Conservation (phyloP, 2,113 vertebrate genomes). For the Xiphophorus couchianus region DNA sequence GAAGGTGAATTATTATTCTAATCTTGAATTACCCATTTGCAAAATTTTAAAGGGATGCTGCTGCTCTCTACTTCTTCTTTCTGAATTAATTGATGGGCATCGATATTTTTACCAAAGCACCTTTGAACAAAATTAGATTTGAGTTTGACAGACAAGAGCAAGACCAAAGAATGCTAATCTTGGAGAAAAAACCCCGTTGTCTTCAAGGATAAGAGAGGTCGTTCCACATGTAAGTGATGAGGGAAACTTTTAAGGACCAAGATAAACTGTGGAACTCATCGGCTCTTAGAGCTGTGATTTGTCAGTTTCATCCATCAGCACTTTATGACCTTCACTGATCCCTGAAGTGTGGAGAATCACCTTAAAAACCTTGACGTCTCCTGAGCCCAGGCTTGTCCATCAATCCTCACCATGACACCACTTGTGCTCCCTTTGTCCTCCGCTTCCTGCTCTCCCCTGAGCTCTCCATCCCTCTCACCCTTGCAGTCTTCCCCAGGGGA, state of each 20-base stretch:
- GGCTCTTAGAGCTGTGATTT: constrained; percentile 5
- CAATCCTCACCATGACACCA: constrained; percentile 41
- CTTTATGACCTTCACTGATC: constrained; percentile 52
- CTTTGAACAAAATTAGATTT: background rate
- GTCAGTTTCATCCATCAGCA: constrained; percentile 30
- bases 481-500: constrained; percentile 15
- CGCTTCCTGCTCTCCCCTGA: constrained; percentile 28
- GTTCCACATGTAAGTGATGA: constrained; percentile 7
- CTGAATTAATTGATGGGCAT: background rate
- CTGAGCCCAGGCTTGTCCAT: constrained; percentile 47
- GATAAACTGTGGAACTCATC: constrained; percentile 11
- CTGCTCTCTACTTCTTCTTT: too few species aligned
- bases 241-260: constrained; percentile 22
- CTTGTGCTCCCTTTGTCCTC: constrained; percentile 20
- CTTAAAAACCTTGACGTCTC: constrained; percentile 45
- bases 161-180: background rate
- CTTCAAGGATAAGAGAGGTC: background rate
- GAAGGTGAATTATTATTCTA: background rate
- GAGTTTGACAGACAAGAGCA: background rate
- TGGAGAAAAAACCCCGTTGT: background rate
- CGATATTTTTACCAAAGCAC: background rate
- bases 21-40: background rate
- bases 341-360: constrained; percentile 51
- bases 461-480: constrained; percentile 20
- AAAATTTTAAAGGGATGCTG: too few species aligned